These are phyloP conservation scores for Antedon mediterranea DNA, from an alignment of 53 echinoderm and acorn worm genomes.

Conservation along the genomic window DNA sequence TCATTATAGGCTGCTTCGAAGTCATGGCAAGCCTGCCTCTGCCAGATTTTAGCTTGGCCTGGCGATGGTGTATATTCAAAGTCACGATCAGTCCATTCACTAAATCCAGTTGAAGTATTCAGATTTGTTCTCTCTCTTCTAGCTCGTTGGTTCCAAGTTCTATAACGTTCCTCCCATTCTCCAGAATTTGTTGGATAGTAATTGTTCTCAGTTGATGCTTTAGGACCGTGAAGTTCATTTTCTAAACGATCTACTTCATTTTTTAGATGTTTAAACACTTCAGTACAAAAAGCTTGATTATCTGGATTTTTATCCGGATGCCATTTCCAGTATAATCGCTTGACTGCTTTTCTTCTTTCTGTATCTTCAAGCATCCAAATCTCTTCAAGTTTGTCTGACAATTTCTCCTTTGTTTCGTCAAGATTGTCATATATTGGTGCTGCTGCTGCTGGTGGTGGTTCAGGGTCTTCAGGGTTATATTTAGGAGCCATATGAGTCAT, in stretches of 20 bases:
- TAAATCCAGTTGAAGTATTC: not conserved
- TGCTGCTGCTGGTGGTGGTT: not conserved
- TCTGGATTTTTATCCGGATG: conserved; percentile 39
- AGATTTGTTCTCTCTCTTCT: not conserved
- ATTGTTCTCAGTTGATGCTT: not conserved
- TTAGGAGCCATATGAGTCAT: not conserved
- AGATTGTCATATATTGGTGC: conserved; percentile 2
- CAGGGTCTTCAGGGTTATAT: not conserved
- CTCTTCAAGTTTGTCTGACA: conserved; percentile 12
- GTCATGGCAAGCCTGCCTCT: conserved; percentile 25
- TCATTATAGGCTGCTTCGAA: conserved; percentile 5
- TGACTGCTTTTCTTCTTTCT: conserved; percentile 23
- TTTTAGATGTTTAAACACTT: conserved; percentile 33
- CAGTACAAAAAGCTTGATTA: conserved; percentile 17
- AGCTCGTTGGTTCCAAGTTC: not conserved
- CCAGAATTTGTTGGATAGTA: not conserved
- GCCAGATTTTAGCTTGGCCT: conserved; percentile 13
- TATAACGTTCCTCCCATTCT: conserved; percentile 7
- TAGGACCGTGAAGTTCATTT: not conserved
- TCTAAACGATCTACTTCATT: conserved; percentile 12
- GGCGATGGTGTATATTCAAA: conserved; percentile 19
- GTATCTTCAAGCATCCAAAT: conserved; percentile 16
- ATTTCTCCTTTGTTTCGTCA: conserved; percentile 4
- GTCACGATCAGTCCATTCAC: not conserved
- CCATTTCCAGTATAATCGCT: no score